These are phyloP conservation scores for Drosophila fuyamai DNA, from an alignment of 1,140 invertebrate genomes.

Conservation along the genomic window DNA sequence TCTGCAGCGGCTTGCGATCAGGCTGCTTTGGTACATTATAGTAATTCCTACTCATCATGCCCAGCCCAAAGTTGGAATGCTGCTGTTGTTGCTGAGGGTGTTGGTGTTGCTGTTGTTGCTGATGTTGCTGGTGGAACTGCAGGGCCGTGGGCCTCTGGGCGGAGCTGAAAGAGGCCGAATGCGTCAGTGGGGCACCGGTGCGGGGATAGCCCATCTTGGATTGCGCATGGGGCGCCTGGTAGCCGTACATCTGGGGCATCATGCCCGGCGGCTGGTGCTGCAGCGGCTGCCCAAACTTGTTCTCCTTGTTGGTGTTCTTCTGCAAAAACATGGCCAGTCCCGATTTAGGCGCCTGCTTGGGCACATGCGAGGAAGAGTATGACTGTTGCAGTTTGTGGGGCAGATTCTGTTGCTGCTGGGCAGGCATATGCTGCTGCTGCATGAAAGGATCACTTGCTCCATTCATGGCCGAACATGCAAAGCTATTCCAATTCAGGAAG, in stretches of 20 bases:
- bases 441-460: constrained; percentile 72
- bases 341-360: constrained; percentile 58
- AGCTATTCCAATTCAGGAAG: constrained; percentile 78
- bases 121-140: constrained; percentile 44
- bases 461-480: constrained; percentile 75
- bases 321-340: constrained; percentile 64
- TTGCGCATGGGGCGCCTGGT: constrained; percentile 35
- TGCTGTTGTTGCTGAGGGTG: constrained; percentile 36
- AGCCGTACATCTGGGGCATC: constrained; percentile 67
- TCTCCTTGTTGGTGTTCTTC: constrained; percentile 76
- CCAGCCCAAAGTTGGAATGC: constrained; percentile 57
- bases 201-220: constrained; percentile 38
- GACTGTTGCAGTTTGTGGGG: constrained; percentile 73
- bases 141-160: constrained; percentile 58
- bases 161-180: constrained; percentile 66
- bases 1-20: constrained; percentile 77
- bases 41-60: constrained; percentile 74
- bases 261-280: constrained; percentile 53
- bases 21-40: constrained; percentile 70
- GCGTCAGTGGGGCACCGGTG: constrained; percentile 54
- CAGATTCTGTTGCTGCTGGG: constrained; percentile 40
- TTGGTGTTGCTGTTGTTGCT: constrained; percentile 28
- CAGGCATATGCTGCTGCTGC: constrained; percentile 56
- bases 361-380: constrained; percentile 70
- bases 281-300: constrained; percentile 66